A percentile compares a stretch with the other conserved stretches of the same genome.
phyloP scores from a whole-genome alignment of 2,797 vertebrate genomes.

The Morus bassanus region DNA sequence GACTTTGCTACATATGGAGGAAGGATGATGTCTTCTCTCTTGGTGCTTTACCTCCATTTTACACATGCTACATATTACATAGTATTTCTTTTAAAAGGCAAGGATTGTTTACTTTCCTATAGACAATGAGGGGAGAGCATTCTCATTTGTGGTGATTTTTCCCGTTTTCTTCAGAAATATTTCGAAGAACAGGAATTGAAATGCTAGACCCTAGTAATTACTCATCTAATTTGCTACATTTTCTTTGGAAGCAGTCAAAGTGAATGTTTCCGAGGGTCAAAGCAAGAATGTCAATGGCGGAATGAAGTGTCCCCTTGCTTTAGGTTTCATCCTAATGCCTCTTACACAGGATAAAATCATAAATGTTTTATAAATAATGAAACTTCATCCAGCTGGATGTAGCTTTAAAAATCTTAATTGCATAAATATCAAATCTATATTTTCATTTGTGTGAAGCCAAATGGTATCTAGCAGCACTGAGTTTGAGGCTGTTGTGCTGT shows the following conservation, averaged over 20 bases:
- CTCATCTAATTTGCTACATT: not conserved
- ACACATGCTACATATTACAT: not conserved
- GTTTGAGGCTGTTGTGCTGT: not conserved
- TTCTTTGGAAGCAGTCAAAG: not conserved
- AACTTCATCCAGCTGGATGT: not conserved
- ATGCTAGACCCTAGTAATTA: not conserved
- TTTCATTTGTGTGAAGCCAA: not conserved
- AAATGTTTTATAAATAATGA: not conserved
- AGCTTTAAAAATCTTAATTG: not conserved
- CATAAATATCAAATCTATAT: not conserved
- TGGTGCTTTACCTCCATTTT: not conserved
- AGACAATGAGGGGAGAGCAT: not conserved
- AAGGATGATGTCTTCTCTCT: not conserved
- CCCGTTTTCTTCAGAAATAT: not conserved
- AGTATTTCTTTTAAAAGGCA: not conserved
- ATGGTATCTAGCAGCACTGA: not conserved
- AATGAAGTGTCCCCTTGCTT: not conserved
- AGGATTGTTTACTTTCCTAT: not conserved
- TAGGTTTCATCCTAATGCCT: not conserved
- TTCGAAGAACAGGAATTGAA: not conserved
- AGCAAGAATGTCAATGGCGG: not conserved
- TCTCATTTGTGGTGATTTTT: not conserved
- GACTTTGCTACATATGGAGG: not conserved
- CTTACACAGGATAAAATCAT: not conserved
- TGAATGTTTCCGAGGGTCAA: not conserved